Conservation (phyloP, 1,140 invertebrate species). For the Drosophila jambulina region DNA sequence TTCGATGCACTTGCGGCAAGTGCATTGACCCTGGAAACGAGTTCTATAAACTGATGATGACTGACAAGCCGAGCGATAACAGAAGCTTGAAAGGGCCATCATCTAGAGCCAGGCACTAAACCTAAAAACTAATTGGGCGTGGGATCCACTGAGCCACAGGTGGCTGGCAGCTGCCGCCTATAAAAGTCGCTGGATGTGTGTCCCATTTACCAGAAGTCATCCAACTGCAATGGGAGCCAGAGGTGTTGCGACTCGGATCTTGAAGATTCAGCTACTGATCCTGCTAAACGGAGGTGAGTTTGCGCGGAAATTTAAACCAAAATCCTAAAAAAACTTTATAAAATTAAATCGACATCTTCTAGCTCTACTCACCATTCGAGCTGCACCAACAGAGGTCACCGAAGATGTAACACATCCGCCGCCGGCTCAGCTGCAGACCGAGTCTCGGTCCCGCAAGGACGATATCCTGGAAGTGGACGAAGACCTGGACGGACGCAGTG, state of each 20-base stretch:
- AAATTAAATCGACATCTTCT: no score
- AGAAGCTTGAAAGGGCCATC: constrained; percentile 46
- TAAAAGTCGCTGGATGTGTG: constrained; percentile 59
- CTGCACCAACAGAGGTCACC: constrained; percentile 14
- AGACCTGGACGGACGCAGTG: constrained; percentile 72
- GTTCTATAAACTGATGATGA: constrained; percentile 67
- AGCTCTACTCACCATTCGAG: constrained; percentile 19
- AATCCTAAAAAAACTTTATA: no score
- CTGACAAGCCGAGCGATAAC: constrained; percentile 44
- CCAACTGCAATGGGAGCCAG: constrained; percentile 60
- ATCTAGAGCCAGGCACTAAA: constrained; percentile 44
- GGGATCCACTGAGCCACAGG: constrained; percentile 51
- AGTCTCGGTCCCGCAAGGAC: constrained; percentile 50
- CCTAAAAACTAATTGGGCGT: constrained; percentile 58
- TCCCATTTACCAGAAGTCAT: constrained; percentile 48
- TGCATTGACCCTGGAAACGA: constrained; percentile 70
- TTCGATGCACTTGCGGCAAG: constrained; percentile 28
- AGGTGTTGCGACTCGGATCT: constrained; percentile 18
- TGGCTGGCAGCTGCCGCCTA: constrained; percentile 34
- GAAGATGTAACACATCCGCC: constrained; percentile 42
- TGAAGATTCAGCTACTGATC: constrained; percentile 38
- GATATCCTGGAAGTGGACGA: constrained; percentile 53
- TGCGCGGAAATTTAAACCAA: not conserved
- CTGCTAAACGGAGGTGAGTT: constrained; percentile 55
- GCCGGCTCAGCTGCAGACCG: constrained; percentile 7